Evolutionary conservation across 2,888 invertebrate genomes (phyloP).

Genomic region (Oscheius myriophilus): DNA sequence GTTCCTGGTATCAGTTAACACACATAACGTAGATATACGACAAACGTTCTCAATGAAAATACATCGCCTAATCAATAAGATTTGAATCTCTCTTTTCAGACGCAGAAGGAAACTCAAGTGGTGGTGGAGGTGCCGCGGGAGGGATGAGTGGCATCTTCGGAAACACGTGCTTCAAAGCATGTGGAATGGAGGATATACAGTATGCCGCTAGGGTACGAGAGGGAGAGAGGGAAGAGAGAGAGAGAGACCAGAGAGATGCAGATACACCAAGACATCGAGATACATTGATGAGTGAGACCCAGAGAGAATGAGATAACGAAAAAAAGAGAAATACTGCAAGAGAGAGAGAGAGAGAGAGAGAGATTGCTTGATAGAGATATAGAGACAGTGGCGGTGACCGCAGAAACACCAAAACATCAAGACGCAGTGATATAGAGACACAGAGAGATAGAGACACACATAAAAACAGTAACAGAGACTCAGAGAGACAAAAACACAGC

Average conservation of each 20-base stretch:
- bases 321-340: no score
- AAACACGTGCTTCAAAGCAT: constrained; percentile 65
- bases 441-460: no score
- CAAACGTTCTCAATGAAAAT: background rate
- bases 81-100: constrained; percentile 6
- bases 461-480: no score
- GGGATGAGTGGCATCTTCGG: constrained; percentile 41
- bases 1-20: background rate
- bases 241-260: no score
- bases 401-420: no score
- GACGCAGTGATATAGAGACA: no score
- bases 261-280: no score
- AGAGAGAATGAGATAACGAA: background rate
- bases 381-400: no score
- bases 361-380: no score
- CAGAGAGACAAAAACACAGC: no score
- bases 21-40: background rate
- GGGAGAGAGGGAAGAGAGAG: background rate
- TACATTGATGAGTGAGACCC: background rate
- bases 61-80: background rate
- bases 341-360: no score
- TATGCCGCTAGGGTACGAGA: constrained; percentile 60
- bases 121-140: background rate
- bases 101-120: constrained; percentile 11
- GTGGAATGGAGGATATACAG: constrained; percentile 68